Evolutionary conservation across 2,113 vertebrate genomes (phyloP), one percentile per base, ranked within the genome.

Genomic region (Oxyruncus cristatus): DNA sequence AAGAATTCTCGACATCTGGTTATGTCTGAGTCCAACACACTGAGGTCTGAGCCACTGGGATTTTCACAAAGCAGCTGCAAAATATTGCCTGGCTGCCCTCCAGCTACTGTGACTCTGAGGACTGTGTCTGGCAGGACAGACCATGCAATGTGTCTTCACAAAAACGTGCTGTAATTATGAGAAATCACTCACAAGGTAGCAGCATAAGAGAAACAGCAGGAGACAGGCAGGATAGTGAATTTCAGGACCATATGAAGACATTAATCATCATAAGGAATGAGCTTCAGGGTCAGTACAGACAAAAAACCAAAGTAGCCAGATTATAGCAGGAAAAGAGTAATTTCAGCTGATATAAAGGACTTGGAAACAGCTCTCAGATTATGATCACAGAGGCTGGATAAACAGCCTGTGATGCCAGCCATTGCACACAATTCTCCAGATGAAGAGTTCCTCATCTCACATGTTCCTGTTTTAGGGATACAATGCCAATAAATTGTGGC

Each of bases 71-170:
- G 82, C 85, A 90, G 87, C 85, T 96, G 87, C 71, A 95, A 77
- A 88, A 80, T 86, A 49, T 56, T 90, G n/a, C 73, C 88, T 91
- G 96, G 92, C 85, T 96, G 76, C 91, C 44, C 72, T 93, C 88
- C 92, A 94, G 85, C 76, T 91, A 14, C 71, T 24, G 61, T 16
- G 47, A 24, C 74, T 85, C 92, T 2, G 33, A 93, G 82, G 85
- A 27, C 41, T 26, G 44, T 35, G 82, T 77, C 92, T 92, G 90
- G 93, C 88, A 94, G 72, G 65, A 71, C 41, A 79, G 62, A 66
- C 23, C 72, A 77, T 46, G 56, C 20, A 10, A 76, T 46, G 26
- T 47, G 42, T 82, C 90, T 77, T 67, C 63, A 67, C 37, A 92
- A 88, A 93, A 83, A 59, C 16, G 30, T 87, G 52, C 72, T 81